Evolutionary conservation across 2,113 vertebrate genomes (phyloP).

Genomic region (Maccullochella peelii): DNA sequence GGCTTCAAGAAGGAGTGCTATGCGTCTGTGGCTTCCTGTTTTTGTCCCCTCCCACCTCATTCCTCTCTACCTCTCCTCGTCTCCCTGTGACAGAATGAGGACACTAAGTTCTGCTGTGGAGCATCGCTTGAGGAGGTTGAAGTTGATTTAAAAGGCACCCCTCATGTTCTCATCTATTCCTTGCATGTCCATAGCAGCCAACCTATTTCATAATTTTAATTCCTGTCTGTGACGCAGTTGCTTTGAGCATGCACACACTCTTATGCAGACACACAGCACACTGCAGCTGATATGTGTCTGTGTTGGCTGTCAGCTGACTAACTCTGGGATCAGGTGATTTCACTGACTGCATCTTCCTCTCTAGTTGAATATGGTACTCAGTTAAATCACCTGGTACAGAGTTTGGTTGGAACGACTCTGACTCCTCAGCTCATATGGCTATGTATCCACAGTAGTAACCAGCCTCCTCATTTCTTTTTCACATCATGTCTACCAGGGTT

Average conservation of each 20-base stretch:
- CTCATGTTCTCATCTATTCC: too few relatives aligned
- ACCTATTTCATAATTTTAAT: conserved; percentile 11
- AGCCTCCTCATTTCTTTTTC: background rate
- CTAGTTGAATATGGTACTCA: background rate
- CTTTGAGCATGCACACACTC: background rate
- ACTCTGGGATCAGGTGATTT: background rate
- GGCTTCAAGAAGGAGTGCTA: background rate
- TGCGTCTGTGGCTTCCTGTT: background rate
- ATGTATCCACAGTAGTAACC: background rate
- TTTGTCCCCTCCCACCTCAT: conserved; percentile 6
- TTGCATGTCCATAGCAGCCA: too few relatives aligned
- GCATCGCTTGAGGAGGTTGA: conserved; percentile 11
- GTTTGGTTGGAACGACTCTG: background rate
- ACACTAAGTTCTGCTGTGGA: conserved; percentile 25
- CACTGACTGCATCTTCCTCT: background rate
- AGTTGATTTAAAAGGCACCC: conserved; percentile 12
- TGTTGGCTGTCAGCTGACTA: background rate
- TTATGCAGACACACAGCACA: background rate
- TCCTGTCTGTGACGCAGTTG: background rate
- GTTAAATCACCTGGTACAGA: background rate
- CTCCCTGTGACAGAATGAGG: conserved; percentile 47
- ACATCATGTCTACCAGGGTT: too few relatives aligned
- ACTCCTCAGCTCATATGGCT: background rate
- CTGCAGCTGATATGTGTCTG: background rate
- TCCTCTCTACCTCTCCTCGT: conserved; percentile 9